Evolutionary conservation across 2,113 vertebrate species (phyloP).

Genomic region (Pseudolaguvia tuberculata): DNA sequence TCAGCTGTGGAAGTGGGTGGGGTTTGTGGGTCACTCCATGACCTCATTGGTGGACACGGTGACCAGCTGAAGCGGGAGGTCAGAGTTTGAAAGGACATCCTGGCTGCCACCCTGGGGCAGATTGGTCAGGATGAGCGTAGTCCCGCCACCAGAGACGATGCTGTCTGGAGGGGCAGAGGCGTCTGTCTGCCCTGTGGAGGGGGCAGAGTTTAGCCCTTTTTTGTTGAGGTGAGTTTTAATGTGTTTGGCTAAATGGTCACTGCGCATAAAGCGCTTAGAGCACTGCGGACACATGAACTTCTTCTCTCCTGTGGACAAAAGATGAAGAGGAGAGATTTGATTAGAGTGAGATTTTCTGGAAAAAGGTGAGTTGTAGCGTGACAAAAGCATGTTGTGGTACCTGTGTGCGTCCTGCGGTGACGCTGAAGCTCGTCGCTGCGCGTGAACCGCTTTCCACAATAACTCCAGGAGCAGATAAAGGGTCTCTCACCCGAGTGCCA

Average conservation of each 20-base stretch:
- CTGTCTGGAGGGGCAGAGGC: constrained; percentile 73
- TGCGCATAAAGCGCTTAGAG: constrained; percentile 98
- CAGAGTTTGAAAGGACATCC: constrained; percentile 92
- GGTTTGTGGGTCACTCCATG: constrained; percentile 82
- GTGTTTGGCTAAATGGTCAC: constrained; percentile 99
- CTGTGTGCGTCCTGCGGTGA: constrained; percentile 96
- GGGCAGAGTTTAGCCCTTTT: constrained; percentile 84
- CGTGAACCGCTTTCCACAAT: constrained; percentile 97
- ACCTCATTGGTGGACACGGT: constrained; percentile 95
- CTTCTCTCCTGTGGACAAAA: constrained; percentile 84
- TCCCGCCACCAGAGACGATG: constrained; percentile 91
- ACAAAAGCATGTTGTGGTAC: constrained; percentile 54
- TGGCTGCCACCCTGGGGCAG: constrained; percentile 85
- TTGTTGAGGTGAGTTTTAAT: constrained; percentile 99
- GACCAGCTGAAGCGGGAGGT: constrained; percentile 98
- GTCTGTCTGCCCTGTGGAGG: constrained; percentile 80
- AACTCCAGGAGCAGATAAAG: constrained; percentile 97
- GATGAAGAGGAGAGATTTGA: neutral
- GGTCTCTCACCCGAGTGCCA: constrained; percentile 98
- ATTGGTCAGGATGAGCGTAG: constrained; percentile 96
- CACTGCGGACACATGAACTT: constrained; percentile 98
- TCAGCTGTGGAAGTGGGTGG: constrained; percentile 54
- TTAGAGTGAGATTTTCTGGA: neutral
- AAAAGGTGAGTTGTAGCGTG: too few species aligned
- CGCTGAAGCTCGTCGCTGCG: constrained; percentile 96